Evolutionary conservation across 1,140 invertebrate species (phyloP).

Genomic region (Venturia canescens): DNA sequence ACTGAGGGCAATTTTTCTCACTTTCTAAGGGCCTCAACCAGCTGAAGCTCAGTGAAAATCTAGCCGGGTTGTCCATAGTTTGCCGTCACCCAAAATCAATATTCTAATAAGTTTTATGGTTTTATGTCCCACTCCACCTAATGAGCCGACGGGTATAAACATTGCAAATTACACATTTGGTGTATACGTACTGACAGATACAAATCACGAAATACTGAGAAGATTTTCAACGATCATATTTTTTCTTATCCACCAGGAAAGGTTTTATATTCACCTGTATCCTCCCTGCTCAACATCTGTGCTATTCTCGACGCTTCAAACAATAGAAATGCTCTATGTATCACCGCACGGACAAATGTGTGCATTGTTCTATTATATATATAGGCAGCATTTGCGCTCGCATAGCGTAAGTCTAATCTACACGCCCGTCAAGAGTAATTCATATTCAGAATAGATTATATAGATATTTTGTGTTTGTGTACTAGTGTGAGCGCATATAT

Average conservation of each 20-base stretch:
- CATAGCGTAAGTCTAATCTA: conserved; percentile 11
- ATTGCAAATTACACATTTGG: too few relatives aligned
- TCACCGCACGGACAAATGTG: not conserved
- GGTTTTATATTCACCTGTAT: too few relatives aligned
- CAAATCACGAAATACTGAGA: not conserved
- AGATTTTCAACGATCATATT: not conserved
- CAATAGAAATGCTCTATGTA: conserved; percentile 1
- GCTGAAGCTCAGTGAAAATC: too few relatives aligned
- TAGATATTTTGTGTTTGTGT: not conserved
- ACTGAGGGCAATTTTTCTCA: too few relatives aligned
- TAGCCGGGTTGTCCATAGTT: too few relatives aligned
- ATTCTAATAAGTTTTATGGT: too few relatives aligned
- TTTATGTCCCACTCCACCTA: too few relatives aligned
- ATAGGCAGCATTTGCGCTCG: not conserved
- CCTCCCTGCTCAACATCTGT: too few relatives aligned
- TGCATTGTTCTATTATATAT: conserved; percentile 8
- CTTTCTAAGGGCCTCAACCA: too few relatives aligned
- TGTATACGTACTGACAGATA: not conserved
- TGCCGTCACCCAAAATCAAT: too few relatives aligned
- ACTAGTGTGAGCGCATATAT: not conserved
- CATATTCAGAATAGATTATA: conserved; percentile 35
- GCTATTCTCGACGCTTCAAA: not conserved
- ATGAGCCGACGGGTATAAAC: too few relatives aligned
- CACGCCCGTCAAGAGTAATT: conserved; percentile 32
- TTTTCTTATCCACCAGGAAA: not conserved